Conservation (phyloP, 2,113 vertebrate species). For the Oreochromis aureus region DNA sequence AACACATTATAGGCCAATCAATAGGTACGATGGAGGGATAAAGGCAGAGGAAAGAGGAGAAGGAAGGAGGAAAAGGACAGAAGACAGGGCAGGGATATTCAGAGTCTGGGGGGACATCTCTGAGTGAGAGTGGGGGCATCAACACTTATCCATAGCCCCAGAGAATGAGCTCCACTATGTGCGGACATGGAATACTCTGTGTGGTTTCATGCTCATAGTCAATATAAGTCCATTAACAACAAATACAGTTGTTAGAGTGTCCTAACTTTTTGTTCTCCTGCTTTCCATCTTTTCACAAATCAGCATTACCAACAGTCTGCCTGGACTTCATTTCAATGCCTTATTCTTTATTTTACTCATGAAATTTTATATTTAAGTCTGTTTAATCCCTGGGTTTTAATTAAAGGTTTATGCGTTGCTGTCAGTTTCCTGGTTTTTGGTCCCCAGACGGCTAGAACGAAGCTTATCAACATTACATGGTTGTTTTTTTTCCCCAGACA, state of each 20-base stretch:
- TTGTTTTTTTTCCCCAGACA: accelerated
- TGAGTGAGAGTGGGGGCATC: background rate
- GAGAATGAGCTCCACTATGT: slow-evolving; percentile 63
- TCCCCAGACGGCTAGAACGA: background rate
- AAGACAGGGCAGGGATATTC: slow-evolving; percentile 45
- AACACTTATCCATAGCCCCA: slow-evolving; percentile 75
- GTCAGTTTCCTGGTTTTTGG: background rate
- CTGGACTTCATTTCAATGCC: background rate
- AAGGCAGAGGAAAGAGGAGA: slow-evolving; percentile 55
- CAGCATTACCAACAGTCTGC: background rate
- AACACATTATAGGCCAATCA: slow-evolving; percentile 69
- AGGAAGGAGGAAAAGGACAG: slow-evolving; percentile 36
- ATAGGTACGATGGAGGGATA: slow-evolving; percentile 58
- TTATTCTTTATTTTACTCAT: background rate
- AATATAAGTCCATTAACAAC: slow-evolving; percentile 87
- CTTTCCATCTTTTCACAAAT: background rate
- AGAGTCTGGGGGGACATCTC: slow-evolving; percentile 43
- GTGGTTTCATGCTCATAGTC: slow-evolving; percentile 81
- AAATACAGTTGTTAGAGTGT: slow-evolving; percentile 65
- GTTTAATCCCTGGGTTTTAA: background rate
- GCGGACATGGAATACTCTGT: slow-evolving; percentile 76
- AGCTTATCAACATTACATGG: background rate
- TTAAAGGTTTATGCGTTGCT: background rate
- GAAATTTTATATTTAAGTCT: background rate
- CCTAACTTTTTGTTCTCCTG: slow-evolving; percentile 37